A percentile compares a stretch with the other conserved stretches of the same genome.
Conservation (phyloP, 2,797 vertebrate species). For the Enteromius viviparus region DNA sequence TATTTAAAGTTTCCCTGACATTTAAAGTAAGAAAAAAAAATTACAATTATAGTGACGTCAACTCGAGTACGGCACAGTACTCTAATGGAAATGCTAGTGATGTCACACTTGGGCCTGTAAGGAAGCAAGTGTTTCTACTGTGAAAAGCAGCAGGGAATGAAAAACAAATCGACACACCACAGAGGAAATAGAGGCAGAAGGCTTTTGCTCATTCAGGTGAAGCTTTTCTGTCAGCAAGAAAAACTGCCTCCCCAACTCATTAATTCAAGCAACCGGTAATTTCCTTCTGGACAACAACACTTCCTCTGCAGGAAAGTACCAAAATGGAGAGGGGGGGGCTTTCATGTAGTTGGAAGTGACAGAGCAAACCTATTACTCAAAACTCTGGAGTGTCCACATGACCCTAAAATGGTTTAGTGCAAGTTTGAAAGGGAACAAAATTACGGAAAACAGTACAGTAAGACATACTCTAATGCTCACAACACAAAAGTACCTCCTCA, state of each 20-base stretch:
- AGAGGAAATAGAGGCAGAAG: slow-evolving; percentile 29
- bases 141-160: neutral
- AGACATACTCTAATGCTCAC: neutral
- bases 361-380: slow-evolving; percentile 7
- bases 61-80: neutral
- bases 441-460: slow-evolving; percentile 24
- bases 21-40: neutral
- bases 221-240: slow-evolving; percentile 38
- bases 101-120: neutral
- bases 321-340: neutral
- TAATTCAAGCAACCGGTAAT: slow-evolving; percentile 42
- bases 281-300: slow-evolving; percentile 36
- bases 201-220: slow-evolving; percentile 40
- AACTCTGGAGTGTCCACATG: neutral
- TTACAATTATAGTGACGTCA: neutral
- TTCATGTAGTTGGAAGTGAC: neutral
- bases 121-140: neutral
- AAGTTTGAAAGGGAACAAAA: slow-evolving; percentile 8
- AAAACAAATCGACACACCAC: neutral
- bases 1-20: slow-evolving; percentile 25
- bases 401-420: neutral
- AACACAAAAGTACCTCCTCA: neutral
- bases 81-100: slow-evolving; percentile 14
- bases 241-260: slow-evolving; percentile 30
- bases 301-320: slow-evolving; percentile 19